Conservation (phyloP, 2,888 invertebrate genomes). For the Ectemnius lituratus region DNA sequence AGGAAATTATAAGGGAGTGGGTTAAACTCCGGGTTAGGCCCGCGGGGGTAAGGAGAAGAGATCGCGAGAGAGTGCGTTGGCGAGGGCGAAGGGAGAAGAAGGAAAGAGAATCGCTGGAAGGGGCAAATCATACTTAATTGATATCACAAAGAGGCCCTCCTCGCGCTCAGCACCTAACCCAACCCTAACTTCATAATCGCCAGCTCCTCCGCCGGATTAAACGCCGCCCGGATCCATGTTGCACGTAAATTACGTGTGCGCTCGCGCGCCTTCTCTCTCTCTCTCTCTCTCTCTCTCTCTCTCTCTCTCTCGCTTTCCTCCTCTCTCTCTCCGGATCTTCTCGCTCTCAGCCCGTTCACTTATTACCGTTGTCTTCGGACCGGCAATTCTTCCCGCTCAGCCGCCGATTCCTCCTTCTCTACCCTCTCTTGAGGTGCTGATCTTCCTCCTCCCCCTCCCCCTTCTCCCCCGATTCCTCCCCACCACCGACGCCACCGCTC, state of each 20-base stretch:
- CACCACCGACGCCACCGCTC: conserved; percentile 7
- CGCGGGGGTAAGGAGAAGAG: conserved; percentile 46
- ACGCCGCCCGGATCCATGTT: conserved; percentile 69
- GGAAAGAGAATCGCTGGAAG: conserved; percentile 41
- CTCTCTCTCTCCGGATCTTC: conserved; percentile 26
- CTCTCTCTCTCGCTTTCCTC: conserved; percentile 34
- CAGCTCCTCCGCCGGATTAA: conserved; percentile 68
- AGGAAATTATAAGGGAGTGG: conserved; percentile 74
- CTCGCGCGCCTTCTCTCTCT: conserved; percentile 31
- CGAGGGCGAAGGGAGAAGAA: conserved; percentile 22
- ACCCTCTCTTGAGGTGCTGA: conserved; percentile 20
- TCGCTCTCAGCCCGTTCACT: conserved; percentile 57
- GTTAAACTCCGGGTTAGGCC: conserved; percentile 69
- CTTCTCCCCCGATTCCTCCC: conserved; percentile 16
- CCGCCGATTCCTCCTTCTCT: conserved; percentile 30
- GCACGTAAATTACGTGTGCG: conserved; percentile 69
- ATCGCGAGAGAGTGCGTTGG: conserved; percentile 1
- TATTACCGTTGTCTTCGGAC: conserved; percentile 64
- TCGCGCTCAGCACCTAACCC: conserved; percentile 65
- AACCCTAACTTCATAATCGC: conserved; percentile 72
- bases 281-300: conserved; percentile 42
- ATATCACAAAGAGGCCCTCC: conserved; percentile 72
- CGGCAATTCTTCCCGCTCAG: conserved; percentile 4
- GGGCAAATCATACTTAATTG: conserved; percentile 74
- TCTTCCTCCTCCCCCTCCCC: conserved; percentile 21